Base-by-base conservation (phyloP, 2,888 invertebrate genomes). In the Phortica magna region DNA sequence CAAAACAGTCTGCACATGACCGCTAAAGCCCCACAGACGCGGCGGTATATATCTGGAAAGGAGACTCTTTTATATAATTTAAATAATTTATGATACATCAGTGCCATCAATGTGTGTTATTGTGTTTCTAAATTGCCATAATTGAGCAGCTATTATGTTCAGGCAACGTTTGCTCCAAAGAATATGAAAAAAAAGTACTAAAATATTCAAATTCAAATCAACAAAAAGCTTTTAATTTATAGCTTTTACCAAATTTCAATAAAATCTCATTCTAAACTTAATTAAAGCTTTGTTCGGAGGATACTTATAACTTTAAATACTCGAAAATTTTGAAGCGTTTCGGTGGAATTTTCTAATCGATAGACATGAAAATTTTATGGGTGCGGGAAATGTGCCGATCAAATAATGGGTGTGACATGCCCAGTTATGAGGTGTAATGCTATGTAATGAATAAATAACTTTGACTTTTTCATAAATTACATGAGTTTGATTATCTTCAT, bases 11-110 rank as follows among this genome's bases (percentile, higher is more conserved):
- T 98, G 98, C 22, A 98, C 95, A 92, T 98, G 98, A 12, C 98
- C 98, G 92, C 97, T 98, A 92, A 97, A 97, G 77, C 98, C 98
- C 98, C 98, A 98, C 83, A 98, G 92, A 82, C 96, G 93, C 72
- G 98, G 97, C 72, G 98, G 98, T 83, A 95, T 93, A 92, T 98
- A 98, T 77, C 98, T 98, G 93, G 64, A 94, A 94, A 19, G 10
- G 31, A 77, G 55, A 75, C 17, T 43, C 19, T 2, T 1, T 17
- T 0, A 7, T 48, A 6, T n/a, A 43, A 43, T 70, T 70, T 14
- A 68, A 73, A 6, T 14, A 48, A 48, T 48, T 48, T 2, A 48
- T 48, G 48, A 12, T 14, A 2, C 14, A 48, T 6, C 9, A 6
- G 14, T 12, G 48, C 7, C 10, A 6, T 48, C 14, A 48, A 48